Base-by-base conservation (phyloP, 2,113 vertebrate species). In the Salvelinus namaycush region DNA sequence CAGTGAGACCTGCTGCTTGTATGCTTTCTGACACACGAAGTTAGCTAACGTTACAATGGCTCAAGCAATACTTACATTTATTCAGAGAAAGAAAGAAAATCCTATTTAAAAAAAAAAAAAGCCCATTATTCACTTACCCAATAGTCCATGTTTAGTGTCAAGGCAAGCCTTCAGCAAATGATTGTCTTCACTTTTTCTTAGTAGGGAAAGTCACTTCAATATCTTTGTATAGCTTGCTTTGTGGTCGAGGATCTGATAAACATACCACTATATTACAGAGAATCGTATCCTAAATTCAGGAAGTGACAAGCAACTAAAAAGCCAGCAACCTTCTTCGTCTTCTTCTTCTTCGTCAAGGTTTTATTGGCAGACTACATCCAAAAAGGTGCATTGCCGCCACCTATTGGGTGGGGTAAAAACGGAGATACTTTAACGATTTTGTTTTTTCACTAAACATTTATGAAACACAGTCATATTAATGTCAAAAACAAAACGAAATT, bases 131-230 rank as follows among this genome's bases (percentile, higher is more conserved):
- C 64, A 90, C 93, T 79, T 82, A 94, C 93, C 92, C 83, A 86
- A 84, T 92, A 92, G 74, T 93, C 91, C 93, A 94, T 94, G 84
- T 77, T 80, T 54, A 76, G 83, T 82, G 82, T 76, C 8, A 68
- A 74, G 71, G 70, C 27, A 67, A 78, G 70, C 16, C 73, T 60
- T 60, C 60, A n/a, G 72, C 66, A 39, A 82, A 79, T 72, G 49
- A 26, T 24, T 65, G 66, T 31, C 34, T 24, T 5, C 72, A 69
- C 14, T 74, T 72, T 81, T 59, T 29, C 11, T 49, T 71, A 29
- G 71, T 79, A 67, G 5, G 27, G 29, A 65, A 84, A 83, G 82
- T 85, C 75, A 70, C 76, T 78, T 82, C 81, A 76, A 59, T 34
- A 75, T 34, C 67, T 71, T 73, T 82, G 80, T 79, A 74, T 27